phyloP scores from a whole-genome alignment of 2,888 invertebrate genomes.

The Tinea semifulvella region DNA sequence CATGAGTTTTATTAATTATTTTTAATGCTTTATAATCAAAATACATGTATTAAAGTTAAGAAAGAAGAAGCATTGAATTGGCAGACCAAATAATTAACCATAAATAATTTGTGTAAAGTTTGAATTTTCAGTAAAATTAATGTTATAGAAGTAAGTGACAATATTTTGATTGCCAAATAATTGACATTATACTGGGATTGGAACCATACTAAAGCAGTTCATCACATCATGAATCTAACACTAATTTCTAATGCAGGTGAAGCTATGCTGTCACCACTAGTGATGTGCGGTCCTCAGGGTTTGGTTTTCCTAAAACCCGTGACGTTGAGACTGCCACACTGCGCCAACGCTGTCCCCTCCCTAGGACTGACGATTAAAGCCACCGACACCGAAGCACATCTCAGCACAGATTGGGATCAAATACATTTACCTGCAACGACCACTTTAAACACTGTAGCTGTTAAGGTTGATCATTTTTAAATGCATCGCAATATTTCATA shows the following conservation, averaged over 20 bases:
- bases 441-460: conserved; percentile 87
- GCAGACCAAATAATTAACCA: too few relatives aligned
- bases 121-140: too few relatives aligned
- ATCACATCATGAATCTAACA: conserved; percentile 5
- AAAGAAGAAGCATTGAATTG: too few relatives aligned
- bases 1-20: too few relatives aligned
- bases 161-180: too few relatives aligned
- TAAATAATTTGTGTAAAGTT: too few relatives aligned
- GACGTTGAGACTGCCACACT: conserved; percentile 90
- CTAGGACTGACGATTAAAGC: conserved; percentile 81
- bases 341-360: conserved; percentile 80
- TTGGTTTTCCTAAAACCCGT: conserved; percentile 89
- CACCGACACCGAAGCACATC: conserved; percentile 83
- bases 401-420: conserved; percentile 86
- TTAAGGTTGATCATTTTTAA: conserved; percentile 90
- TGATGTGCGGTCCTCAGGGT: conserved; percentile 97
- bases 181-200: background rate
- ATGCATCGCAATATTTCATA: background rate
- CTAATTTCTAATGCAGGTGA: conserved; percentile 72
- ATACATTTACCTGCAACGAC: conserved; percentile 85
- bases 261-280: conserved; percentile 91
- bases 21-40: too few relatives aligned
- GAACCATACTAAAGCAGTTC: background rate
- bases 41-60: too few relatives aligned
- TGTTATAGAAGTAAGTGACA: too few relatives aligned